Percentiles rank a stretch among this genome's conserved stretches.
Evolutionary conservation across 2,888 invertebrate genomes (phyloP).

Genomic region (Lochmaea capreae): DNA sequence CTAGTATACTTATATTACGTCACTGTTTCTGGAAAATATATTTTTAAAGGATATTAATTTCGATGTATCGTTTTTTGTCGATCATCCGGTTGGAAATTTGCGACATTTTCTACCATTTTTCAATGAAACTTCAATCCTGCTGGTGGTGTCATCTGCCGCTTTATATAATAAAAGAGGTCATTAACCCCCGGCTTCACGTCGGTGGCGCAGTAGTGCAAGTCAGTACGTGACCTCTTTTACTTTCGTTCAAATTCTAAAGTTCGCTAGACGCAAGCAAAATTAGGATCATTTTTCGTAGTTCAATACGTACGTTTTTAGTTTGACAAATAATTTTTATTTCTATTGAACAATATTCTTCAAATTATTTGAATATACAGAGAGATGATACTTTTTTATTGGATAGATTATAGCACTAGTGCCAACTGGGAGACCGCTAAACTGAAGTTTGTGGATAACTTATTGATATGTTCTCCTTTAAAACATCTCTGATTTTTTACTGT

Average conservation of each 20-base stretch:
- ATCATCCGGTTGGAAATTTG: not conserved
- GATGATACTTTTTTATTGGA: too few species aligned
- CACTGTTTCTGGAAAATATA: not conserved
- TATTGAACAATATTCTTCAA: too few species aligned
- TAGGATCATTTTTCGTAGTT: not conserved
- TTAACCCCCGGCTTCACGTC: not conserved
- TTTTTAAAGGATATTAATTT: not conserved
- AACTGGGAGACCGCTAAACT: too few species aligned
- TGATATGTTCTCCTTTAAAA: too few species aligned
- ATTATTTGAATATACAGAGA: too few species aligned
- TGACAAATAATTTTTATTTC: not conserved
- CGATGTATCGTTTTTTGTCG: not conserved
- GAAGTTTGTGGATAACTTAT: too few species aligned
- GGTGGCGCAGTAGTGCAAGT: constrained; percentile 1
- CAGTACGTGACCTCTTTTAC: constrained; percentile 13
- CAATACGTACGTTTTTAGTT: not conserved
- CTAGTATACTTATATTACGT: too few species aligned
- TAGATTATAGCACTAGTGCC: too few species aligned
- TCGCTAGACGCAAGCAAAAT: not conserved
- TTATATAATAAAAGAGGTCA: constrained; percentile 10
- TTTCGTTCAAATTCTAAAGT: constrained; percentile 9
- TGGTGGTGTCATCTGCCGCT: not conserved
- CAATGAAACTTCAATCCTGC: constrained; percentile 5
- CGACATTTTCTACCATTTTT: not conserved
- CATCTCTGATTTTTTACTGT: too few species aligned